phyloP scores from a whole-genome alignment of 2,113 vertebrate genomes.

The Eurypyga helias region DNA sequence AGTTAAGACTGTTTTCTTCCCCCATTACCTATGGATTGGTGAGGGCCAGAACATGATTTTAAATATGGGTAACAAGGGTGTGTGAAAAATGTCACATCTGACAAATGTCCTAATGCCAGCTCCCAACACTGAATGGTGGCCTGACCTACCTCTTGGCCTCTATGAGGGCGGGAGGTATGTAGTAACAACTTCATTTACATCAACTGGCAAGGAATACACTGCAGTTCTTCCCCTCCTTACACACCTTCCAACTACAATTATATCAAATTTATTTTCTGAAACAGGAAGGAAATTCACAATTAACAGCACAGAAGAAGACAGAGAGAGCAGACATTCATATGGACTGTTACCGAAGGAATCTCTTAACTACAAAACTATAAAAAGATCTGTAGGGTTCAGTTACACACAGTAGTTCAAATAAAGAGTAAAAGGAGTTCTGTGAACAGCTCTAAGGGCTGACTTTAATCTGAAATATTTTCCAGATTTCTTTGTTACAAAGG shows the following conservation, averaged over 20 bases:
- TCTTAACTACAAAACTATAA: neutral
- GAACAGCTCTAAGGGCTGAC: neutral
- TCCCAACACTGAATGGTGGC: neutral
- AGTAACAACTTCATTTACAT: neutral
- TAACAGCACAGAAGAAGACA: neutral
- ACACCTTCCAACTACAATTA: neutral
- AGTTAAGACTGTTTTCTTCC: neutral
- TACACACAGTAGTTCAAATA: neutral
- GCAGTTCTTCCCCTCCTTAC: neutral
- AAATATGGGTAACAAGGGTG: neutral
- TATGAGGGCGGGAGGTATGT: fast-evolving
- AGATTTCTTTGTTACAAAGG: neutral
- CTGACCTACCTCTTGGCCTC: neutral
- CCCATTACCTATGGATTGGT: neutral
- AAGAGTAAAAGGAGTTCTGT: neutral
- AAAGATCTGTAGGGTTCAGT: neutral
- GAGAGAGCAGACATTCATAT: neutral
- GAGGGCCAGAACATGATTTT: neutral
- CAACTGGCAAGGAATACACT: neutral
- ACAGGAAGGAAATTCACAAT: neutral
- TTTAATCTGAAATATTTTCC: neutral
- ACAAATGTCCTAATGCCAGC: neutral
- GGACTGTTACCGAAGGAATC: neutral
- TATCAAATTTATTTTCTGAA: neutral
- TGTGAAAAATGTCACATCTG: neutral